Percentiles rank a stretch among this genome's conserved stretches.
Conservation (phyloP, 2,113 vertebrate species). For the Tenebrosternarchus preto region DNA sequence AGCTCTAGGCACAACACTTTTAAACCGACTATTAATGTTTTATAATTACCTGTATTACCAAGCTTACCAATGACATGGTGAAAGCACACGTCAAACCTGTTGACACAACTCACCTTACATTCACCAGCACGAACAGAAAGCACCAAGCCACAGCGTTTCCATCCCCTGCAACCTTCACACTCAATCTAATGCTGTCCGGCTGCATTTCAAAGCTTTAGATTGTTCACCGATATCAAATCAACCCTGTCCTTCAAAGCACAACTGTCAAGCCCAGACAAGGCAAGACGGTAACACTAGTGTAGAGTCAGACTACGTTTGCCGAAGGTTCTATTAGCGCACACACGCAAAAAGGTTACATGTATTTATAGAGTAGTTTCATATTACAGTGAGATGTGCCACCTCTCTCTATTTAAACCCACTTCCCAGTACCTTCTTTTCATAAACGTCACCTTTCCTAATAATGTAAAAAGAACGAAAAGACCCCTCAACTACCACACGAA, state of each 20-base stretch:
- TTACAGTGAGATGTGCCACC: constrained; percentile 70
- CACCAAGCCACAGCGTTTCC: constrained; percentile 60
- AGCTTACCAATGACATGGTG: too few relatives aligned
- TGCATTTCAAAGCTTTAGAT: constrained; percentile 57
- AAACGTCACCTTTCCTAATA: constrained; percentile 15
- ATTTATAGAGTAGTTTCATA: constrained; percentile 77
- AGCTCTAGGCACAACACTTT: too few relatives aligned
- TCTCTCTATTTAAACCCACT: constrained; percentile 72
- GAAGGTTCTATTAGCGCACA: constrained; percentile 28
- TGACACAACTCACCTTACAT: constrained; percentile 49
- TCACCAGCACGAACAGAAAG: constrained; percentile 55
- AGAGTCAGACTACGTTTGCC: constrained; percentile 22
- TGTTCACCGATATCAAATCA: background rate
- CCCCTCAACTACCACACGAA: background rate
- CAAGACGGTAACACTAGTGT: constrained; percentile 17
- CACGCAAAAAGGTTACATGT: constrained; percentile 74
- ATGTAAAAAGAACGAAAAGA: background rate
- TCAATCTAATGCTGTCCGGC: constrained; percentile 41
- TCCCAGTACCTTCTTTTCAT: constrained; percentile 55
- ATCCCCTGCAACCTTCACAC: constrained; percentile 35
- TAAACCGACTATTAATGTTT: too few relatives aligned
- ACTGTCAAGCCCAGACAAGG: constrained; percentile 28
- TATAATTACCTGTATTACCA: too few relatives aligned
- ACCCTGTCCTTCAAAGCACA: constrained; percentile 20
- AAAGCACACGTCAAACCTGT: background rate